Conservation (phyloP, 2,888 invertebrate genomes). For the Emesis furor region DNA sequence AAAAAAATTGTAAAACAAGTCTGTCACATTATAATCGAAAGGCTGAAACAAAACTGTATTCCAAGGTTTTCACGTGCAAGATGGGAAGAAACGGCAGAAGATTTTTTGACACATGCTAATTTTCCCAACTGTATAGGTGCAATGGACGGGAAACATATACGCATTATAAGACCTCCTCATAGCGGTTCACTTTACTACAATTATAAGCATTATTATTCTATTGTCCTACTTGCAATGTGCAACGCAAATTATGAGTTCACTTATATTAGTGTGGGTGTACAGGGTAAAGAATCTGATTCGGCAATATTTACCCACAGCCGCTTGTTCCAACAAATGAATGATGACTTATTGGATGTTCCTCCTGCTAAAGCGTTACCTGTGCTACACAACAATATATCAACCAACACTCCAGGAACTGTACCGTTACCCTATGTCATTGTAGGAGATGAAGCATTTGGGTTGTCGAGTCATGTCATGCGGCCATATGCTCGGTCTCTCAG, state of each 20-base stretch:
- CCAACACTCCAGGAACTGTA: no score
- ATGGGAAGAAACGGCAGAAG: constrained; percentile 69
- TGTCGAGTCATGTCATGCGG: constrained; percentile 63
- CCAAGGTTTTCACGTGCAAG: constrained; percentile 69
- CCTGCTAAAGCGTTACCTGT: constrained; percentile 50
- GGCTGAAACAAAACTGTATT: constrained; percentile 71
- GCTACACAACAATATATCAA: neutral
- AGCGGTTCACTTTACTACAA: no score
- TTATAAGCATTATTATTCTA: neutral
- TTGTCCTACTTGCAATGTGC: constrained; percentile 20
- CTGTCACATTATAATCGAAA: constrained; percentile 74
- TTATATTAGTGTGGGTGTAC: constrained; percentile 48
- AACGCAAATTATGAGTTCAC: neutral
- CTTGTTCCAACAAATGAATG: constrained; percentile 58
- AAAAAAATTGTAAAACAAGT: constrained; percentile 73
- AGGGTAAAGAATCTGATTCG: constrained; percentile 69
- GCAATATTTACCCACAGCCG: constrained; percentile 69
- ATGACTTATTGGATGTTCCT: constrained; percentile 69
- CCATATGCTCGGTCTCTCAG: constrained; percentile 69
- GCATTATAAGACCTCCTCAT: no score
- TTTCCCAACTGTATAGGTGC: constrained; percentile 41
- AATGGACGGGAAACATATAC: no score
- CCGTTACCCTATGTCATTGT: no score
- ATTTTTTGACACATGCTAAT: constrained; percentile 66
- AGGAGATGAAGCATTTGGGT: constrained; percentile 15